phyloP scores from a whole-genome alignment of 2,113 vertebrate genomes.

The Charina bottae region DNA sequence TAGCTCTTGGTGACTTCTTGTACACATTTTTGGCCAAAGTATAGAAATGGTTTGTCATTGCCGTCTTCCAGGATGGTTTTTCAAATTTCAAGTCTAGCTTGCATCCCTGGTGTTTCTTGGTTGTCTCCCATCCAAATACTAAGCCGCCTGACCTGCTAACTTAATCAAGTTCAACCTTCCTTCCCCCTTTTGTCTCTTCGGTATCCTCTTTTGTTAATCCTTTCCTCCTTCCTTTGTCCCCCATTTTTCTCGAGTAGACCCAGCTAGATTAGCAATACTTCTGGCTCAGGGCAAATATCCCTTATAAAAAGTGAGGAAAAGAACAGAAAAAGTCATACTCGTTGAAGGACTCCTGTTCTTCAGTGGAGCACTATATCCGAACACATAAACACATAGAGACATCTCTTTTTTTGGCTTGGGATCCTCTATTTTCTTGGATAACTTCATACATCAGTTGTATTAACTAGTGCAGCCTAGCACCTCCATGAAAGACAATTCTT shows the following conservation, averaged over 20 bases:
- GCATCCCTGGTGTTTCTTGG: background rate
- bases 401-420: no score
- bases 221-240: background rate
- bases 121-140: background rate
- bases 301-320: background rate
- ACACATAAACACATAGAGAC: no score
- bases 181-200: background rate
- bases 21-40: background rate
- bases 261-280: background rate
- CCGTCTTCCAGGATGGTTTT: background rate
- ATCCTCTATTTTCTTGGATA: no score
- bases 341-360: no score
- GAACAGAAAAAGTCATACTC: no score
- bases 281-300: background rate
- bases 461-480: no score
- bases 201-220: background rate
- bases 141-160: background rate
- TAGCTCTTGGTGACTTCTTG: background rate
- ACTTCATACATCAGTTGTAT: no score
- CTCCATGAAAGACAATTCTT: no score
- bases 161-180: background rate
- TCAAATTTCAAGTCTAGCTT: background rate
- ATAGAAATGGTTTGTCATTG: background rate
- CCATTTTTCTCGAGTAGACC: background rate
- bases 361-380: no score